Base-by-base conservation (phyloP, 2,888 invertebrate species). In the Thera obeliscata region DNA sequence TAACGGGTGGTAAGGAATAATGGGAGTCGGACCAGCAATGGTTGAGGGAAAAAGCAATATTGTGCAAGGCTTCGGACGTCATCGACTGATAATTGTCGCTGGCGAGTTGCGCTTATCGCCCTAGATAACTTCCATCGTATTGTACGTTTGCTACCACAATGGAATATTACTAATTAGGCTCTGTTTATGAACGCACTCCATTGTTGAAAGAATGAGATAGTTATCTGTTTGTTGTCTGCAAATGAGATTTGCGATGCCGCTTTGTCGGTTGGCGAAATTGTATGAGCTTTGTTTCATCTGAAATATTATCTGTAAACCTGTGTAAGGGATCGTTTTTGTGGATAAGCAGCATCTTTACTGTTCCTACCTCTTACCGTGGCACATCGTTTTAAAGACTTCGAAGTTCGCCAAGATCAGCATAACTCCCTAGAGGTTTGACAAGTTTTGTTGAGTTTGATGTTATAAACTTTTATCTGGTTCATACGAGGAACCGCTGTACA, bases 131-230 rank as follows among this genome's bases (percentile, higher is more conserved):
- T 86, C 88, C 90, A 88, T 88, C 91, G 88, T 89, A 93, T 93
- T 92, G 92, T 92, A 87, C 86, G 85, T 86, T 85, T 86, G 80
- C 84, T 81, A 78, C 87, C 85, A 90, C 91, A 92, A 92, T 91
- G 88, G 90, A 91, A 92, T 93, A 93, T 93, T 92, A 92, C 93
- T 93, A 93, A 93, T 93, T 93, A 93, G 93, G 89, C 87, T 82
- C 89, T 87, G 87, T 90, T 92, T 92, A 93, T 93, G 91, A 91
- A 87, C 84, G 81, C 84, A 85, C 86, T 84, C 91, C 91, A 92
- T 92, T 92, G 91, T 93, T 90, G 91, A 90, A 92, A 92, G 91
- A 91, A 89, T 88, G 87, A 91, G 92, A 93, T 92, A 89, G 89
- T 88, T 90, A 92, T 93, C 92, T 88, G 87, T 83, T 86, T 86